phyloP scores from a whole-genome alignment of 2,888 invertebrate genomes.

The Idaea straminata region DNA sequence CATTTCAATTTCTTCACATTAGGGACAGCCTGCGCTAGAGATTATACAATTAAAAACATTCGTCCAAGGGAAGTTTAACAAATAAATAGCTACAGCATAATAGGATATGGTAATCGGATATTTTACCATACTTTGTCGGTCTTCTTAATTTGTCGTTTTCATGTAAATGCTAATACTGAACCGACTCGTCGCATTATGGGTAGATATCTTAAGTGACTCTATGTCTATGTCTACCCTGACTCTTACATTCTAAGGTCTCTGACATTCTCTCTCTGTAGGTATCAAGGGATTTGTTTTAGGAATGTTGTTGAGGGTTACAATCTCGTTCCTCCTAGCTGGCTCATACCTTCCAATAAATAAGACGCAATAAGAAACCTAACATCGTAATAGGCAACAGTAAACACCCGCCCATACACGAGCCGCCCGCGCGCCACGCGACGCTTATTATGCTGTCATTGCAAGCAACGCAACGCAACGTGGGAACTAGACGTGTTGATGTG shows the following conservation, averaged over 20 bases:
- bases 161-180: too few relatives aligned
- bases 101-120: neutral
- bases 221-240: too few relatives aligned
- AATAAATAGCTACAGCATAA: neutral
- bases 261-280: too few relatives aligned
- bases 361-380: neutral
- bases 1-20: neutral
- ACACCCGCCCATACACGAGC: constrained; percentile 14
- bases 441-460: neutral
- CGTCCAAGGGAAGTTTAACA: neutral
- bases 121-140: neutral
- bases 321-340: neutral
- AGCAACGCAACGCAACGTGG: neutral
- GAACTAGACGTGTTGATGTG: neutral
- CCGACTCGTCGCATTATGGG: too few relatives aligned
- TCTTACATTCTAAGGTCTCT: too few relatives aligned
- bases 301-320: neutral
- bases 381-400: constrained; percentile 8
- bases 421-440: constrained; percentile 20
- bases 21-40: neutral
- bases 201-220: too few relatives aligned
- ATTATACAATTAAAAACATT: neutral
- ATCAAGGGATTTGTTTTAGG: neutral
- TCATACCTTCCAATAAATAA: too few relatives aligned
- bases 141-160: too few relatives aligned